Evolutionary conservation across 2,797 vertebrate species (phyloP).

Genomic region (Lacerta viridis): DNA sequence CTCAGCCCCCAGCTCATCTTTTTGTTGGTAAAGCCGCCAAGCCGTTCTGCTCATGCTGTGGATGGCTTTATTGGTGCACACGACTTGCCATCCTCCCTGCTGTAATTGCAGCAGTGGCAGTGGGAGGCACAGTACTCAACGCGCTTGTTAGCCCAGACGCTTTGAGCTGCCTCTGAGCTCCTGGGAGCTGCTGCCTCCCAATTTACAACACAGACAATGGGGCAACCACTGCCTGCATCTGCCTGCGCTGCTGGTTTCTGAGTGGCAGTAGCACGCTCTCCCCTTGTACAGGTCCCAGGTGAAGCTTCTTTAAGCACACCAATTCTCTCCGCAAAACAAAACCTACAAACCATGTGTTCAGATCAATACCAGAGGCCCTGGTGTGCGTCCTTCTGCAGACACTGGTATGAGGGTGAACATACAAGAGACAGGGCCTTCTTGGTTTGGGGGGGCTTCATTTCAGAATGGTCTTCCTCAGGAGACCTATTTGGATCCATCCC

Average conservation of each 20-base stretch:
- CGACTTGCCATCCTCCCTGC: background rate
- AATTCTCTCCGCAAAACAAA: background rate
- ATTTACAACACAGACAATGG: background rate
- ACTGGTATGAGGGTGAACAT: background rate
- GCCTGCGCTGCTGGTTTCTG: background rate
- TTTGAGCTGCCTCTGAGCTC: conserved; percentile 39
- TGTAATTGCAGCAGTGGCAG: background rate
- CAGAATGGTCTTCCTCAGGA: background rate
- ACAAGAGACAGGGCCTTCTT: background rate
- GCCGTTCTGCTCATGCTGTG: conserved; percentile 55
- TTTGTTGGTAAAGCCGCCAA: conserved; percentile 54
- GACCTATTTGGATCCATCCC: background rate
- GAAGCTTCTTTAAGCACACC: background rate
- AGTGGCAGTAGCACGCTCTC: no score
- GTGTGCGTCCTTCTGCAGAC: background rate
- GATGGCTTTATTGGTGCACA: conserved; percentile 68
- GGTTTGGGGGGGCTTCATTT: background rate
- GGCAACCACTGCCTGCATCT: background rate
- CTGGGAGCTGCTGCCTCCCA: conserved; percentile 44
- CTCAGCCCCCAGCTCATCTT: background rate
- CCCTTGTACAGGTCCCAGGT: background rate
- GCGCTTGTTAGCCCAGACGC: background rate
- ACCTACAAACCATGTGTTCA: no score
- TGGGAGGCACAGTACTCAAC: background rate
- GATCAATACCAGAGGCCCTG: no score